Conservation (phyloP, 2,888 invertebrate species). For the Eilema caniola region DNA sequence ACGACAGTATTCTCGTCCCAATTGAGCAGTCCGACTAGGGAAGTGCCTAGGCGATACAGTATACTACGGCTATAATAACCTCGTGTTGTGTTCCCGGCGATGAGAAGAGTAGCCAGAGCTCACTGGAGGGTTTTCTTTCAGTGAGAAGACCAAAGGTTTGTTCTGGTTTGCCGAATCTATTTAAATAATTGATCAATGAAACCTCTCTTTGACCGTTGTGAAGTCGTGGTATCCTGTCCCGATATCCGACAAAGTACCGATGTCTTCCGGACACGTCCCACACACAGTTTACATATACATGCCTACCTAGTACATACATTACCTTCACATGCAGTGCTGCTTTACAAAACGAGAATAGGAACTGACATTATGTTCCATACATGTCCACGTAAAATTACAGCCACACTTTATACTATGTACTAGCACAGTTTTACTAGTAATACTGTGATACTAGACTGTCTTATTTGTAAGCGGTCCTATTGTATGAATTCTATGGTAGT, state of each 20-base stretch:
- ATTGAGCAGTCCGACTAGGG: no score
- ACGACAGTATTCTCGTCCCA: no score
- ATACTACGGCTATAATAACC: no score
- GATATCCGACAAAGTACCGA: conserved; percentile 1
- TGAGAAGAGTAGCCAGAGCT: no score
- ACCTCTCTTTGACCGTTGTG: neutral
- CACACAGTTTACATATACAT: neutral
- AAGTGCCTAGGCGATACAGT: no score
- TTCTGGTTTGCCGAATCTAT: no score
- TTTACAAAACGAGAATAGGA: neutral
- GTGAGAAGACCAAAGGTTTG: no score
- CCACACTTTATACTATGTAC: neutral
- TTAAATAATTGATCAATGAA: neutral
- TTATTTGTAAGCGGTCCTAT: neutral
- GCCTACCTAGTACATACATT: neutral
- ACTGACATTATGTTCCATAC: neutral
- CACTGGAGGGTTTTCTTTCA: no score
- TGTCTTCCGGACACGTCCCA: conserved; percentile 15
- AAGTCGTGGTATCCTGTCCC: conserved; percentile 18
- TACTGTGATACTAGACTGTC: neutral
- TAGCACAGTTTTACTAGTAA: no score
- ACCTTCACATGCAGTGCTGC: neutral
- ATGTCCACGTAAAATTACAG: neutral
- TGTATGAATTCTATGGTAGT: no score
- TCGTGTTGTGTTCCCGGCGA: no score